Base-by-base conservation (phyloP, 2,797 vertebrate species). In the Agapornis canus region DNA sequence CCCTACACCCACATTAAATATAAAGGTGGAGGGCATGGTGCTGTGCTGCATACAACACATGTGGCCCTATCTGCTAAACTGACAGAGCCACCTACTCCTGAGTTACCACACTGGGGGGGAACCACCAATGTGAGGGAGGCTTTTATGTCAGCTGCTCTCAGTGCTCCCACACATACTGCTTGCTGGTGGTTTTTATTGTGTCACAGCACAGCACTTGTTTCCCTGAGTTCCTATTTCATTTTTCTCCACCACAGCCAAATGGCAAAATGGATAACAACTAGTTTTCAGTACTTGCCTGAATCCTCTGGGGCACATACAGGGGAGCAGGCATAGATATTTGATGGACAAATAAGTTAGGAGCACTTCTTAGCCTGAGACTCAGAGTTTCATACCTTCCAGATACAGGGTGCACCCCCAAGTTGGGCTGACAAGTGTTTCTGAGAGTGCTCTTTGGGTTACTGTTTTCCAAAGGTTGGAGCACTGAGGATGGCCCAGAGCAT, bases 261-360 rank as follows among this genome's bases (percentile, higher is more conserved):
- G 42, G 23, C 56, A 87, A 59, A 59, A 64, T 27, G 68, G 48
- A 52, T 40, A 71, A 22, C 23, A 47, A 66, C n/a, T 83, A 11
- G 13, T 72, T 91, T 83, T 83, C 49, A 54, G 35, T 35, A 69
- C 27, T 6, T 84, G 27, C 39, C 35, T 68, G 40, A 80, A 52
- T 75, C n/a, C 37, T 26, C 52, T 31, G 21, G 10, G 23, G 5
- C 49, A 26, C 0, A 0, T 31, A 37, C 3, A 49, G 39, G 16
- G 32, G 9, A 29, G 3, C 3, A 35, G 13, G 31, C 2, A 2
- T 13, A 75, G 10, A 8, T 18, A 25, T n/a, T 75, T 59, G 25
- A 48, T 8, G 25, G 29, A 61, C 49, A 59, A 35, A 71, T 57
- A 83, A 80, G 26, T 78, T 15, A 75, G 37, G 40, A 81, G 27